Base-by-base conservation (phyloP, 1,140 invertebrate species). In the Drosophila kanapiae region DNA sequence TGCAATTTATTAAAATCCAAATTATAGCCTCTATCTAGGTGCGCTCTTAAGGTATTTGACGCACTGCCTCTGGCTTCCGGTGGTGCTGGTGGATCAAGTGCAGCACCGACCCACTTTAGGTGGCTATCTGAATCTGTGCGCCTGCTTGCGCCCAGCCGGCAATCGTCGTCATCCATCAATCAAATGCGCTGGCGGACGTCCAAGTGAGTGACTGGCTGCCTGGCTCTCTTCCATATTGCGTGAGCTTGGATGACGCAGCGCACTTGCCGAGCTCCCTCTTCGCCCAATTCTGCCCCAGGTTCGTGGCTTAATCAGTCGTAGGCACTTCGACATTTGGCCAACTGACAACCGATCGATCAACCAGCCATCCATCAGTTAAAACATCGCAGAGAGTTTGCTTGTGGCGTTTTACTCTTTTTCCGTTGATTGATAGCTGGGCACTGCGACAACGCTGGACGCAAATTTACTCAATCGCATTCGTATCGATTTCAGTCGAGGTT, bases 311-410 rank as follows among this genome's bases (percentile, higher is more conserved):
- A 90, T 87, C 84, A 90, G 85, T 80, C 75, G 70, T 33, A 83
- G 80, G 74, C 75, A 57, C 63, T 58, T 64, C 68, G 68, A 87
- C 84, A 80, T 87, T 87, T 86, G 83, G 83, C 82, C 78, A 85
- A 62, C 62, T 67, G 81, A 51, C 75, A 60, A 72, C 43, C 85
- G 81, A 88, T 88, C 84, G 80, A 88, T 90, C 84, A 90, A 88
- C 87, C 83, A 90, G 65, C 48, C 80, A 88, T 90, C 85, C 85
- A 88, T 88, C 84, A 84, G 84, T 70, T 77, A 48, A 61, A 64
- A 63, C 78, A 48, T 54, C 62, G 54, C 49, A 68, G 33, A 38
- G 67, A 57, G 43, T 51, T 57, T 11, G 33, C 54, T 37, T 31
- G 23, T 43, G 48, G 38, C 67, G 31, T 35, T 47, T 33, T 47